phyloP scores from a whole-genome alignment of 2,888 invertebrate species.

The Xestia ashworthii region DNA sequence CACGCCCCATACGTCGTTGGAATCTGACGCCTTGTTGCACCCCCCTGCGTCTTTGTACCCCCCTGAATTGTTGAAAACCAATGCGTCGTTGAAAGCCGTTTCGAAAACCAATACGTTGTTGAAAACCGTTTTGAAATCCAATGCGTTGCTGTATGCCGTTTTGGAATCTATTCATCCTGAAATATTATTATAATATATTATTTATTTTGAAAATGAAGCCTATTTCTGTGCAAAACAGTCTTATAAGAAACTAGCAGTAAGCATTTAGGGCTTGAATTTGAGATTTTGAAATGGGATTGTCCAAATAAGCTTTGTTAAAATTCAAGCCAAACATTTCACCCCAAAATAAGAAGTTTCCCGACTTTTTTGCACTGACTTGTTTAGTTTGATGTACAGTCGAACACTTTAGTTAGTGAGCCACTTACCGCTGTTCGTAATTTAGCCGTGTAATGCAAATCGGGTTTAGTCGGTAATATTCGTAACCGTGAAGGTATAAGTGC shows the following conservation, averaged over 20 bases:
- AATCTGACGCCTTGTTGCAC: conserved; percentile 6
- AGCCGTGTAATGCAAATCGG: too few relatives aligned
- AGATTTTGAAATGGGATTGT: background rate
- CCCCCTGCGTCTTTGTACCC: conserved; percentile 14
- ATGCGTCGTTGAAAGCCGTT: conserved; percentile 21
- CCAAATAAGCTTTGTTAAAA: background rate
- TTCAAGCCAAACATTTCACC: too few relatives aligned
- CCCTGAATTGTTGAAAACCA: conserved; percentile 24
- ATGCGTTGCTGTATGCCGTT: conserved; percentile 21
- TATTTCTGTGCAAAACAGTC: background rate
- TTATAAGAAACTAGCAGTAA: background rate
- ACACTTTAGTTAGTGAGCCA: too few relatives aligned
- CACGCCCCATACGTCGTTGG: conserved; percentile 11
- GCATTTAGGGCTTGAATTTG: background rate
- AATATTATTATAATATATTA: background rate
- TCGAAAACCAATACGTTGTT: conserved; percentile 8
- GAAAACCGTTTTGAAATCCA: conserved; percentile 11
- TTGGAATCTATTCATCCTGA: conserved; percentile 23
- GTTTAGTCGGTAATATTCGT: too few relatives aligned
- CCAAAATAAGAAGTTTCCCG: too few relatives aligned
- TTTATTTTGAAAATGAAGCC: background rate
- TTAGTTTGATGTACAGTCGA: too few relatives aligned
- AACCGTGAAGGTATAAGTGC: too few relatives aligned
- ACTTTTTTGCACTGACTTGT: too few relatives aligned
- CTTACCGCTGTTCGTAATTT: too few relatives aligned